Evolutionary conservation across 2,888 invertebrate species (phyloP), one percentile per base, ranked within the genome.

Genomic region (Agapostemon virescens): DNA sequence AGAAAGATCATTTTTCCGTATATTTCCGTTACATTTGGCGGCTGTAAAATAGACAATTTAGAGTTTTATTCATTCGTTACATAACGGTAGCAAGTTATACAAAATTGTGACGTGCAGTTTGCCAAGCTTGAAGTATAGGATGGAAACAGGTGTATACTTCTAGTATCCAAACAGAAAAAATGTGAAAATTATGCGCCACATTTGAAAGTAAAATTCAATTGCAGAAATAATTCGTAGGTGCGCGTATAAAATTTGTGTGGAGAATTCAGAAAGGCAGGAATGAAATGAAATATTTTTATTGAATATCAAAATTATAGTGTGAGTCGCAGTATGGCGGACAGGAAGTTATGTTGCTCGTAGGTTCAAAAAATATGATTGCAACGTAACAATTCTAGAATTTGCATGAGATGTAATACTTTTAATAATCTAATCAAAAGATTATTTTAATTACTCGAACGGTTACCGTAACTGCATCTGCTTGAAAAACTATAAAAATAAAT

Each of bases 281-380:
- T 13, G 20, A 5, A 20, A 33, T 40, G 3, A 5, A 42, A 33
- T 40, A 33, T 36, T 20, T 45, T 26, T 20, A 15, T 30, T 33
- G 49, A 49, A 38, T 26, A 23, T n/a, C 69, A 7, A n/a, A 67
- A 49, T 23, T 61, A 26, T n/a, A 45, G 15, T 30, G 26, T 58
- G 11, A 15, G n/a, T 20, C 40, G 30, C 79, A 75, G n/a, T 58
- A 81, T 81, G 80, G 79, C 70, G 61, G 70, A 72, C 75, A 75
- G 81, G 75, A 81, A 81, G 58, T 79, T 70, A n/a, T n/a, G 68
- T 71, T 66, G 55, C 71, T 64, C 26, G 52, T 68, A 79, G 69
- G 70, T 74, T 38, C 15, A 5, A 11, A n/a, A 13, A 45, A 15
- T 36, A 40, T 1, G 0, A 38, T 45, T 66, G 5, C 15, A 23